phyloP scores from a whole-genome alignment of 2,888 invertebrate genomes.

The Scaeva pyrastri region DNA sequence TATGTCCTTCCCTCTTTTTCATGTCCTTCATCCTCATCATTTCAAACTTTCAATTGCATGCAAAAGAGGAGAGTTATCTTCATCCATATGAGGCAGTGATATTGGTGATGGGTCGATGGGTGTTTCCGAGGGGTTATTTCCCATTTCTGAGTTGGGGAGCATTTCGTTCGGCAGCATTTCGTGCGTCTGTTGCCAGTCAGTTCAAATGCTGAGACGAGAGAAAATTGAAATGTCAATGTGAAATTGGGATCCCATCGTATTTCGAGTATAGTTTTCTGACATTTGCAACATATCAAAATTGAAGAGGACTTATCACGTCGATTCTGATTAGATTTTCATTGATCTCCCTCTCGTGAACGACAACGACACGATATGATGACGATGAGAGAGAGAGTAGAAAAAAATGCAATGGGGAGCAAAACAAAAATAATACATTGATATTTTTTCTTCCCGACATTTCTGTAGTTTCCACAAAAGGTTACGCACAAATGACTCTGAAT shows the following conservation, averaged over 20 bases:
- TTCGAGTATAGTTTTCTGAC: slow-evolving; percentile 53
- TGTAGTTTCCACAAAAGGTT: slow-evolving; percentile 27
- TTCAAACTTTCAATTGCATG: slow-evolving; percentile 60
- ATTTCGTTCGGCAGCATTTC: background rate
- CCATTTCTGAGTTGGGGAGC: background rate
- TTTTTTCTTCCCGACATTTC: slow-evolving; percentile 31
- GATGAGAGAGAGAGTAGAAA: background rate
- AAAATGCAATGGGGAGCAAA: background rate
- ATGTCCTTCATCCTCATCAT: slow-evolving; percentile 23
- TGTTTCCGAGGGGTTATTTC: background rate
- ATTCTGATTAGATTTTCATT: slow-evolving; percentile 75
- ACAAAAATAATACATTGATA: slow-evolving; percentile 45
- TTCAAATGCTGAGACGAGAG: slow-evolving; percentile 59
- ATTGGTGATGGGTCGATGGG: background rate
- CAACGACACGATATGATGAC: background rate
- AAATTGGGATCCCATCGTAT: slow-evolving; percentile 68
- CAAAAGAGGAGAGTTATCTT: slow-evolving; percentile 50
- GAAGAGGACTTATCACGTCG: slow-evolving; percentile 76
- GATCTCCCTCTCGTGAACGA: slow-evolving; percentile 48
- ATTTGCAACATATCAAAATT: slow-evolving; percentile 73
- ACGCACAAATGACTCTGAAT: slow-evolving; percentile 49
- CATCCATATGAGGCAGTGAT: slow-evolving; percentile 18
- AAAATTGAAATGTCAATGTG: slow-evolving; percentile 75
- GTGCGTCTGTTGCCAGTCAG: slow-evolving; percentile 5
- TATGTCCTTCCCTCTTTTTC: background rate